These are phyloP conservation scores for Anthophora plumipes DNA, from an alignment of 2,888 invertebrate species.

Conservation along the genomic window DNA sequence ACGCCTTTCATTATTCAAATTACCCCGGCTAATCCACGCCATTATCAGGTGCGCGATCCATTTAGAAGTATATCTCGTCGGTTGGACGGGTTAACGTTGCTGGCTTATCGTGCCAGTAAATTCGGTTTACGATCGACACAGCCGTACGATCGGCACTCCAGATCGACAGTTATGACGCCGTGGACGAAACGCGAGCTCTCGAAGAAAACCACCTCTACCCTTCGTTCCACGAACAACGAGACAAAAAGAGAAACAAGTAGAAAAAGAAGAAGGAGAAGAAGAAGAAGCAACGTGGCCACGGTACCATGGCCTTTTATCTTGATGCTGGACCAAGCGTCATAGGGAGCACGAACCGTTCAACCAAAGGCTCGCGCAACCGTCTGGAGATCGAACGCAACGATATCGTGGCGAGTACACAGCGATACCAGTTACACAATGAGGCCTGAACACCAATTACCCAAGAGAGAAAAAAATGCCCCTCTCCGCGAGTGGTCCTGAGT, in stretches of 20 bases:
- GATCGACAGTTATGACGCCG: conserved; percentile 63
- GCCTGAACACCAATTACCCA: conserved; percentile 79
- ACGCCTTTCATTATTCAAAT: conserved; percentile 60
- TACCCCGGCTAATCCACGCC: conserved; percentile 41
- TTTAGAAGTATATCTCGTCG: conserved; percentile 42
- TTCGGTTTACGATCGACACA: conserved; percentile 57
- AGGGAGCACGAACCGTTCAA: conserved; percentile 69
- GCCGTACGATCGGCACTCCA: conserved; percentile 42
- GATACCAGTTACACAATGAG: conserved; percentile 80
- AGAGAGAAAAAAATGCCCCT: conserved; percentile 68
- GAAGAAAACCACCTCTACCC: not conserved
- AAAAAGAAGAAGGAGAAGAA: not conserved
- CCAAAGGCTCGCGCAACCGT: conserved; percentile 71
- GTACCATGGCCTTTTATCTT: conserved; percentile 69
- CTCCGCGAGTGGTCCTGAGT: conserved; percentile 68
- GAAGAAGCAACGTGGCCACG: conserved; percentile 12
- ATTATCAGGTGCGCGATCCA: conserved; percentile 44
- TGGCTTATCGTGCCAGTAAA: conserved; percentile 59
- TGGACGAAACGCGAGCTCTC: not conserved
- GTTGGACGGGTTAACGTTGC: conserved; percentile 29
- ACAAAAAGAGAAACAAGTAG: conserved; percentile 11
- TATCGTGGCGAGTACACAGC: conserved; percentile 74
- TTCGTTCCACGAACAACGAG: conserved; percentile 15
- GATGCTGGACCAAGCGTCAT: conserved; percentile 74
- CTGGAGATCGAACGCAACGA: conserved; percentile 77